Conservation (phyloP, 1,140 invertebrate species). For the Anastrepha obliqua region DNA sequence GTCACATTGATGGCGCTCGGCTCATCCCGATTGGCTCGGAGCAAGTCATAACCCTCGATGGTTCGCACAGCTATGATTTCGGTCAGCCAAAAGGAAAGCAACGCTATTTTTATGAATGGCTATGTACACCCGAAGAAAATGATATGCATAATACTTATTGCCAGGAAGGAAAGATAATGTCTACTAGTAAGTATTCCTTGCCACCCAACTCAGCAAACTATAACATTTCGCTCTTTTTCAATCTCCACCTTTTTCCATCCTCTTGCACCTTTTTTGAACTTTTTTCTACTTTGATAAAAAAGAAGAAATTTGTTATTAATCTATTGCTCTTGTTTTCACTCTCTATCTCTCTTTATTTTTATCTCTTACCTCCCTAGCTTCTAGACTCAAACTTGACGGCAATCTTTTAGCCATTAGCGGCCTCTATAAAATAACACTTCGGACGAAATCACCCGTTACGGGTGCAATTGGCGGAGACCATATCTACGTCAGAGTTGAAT, state of each 20-base stretch:
- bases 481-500: not conserved
- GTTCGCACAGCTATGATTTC: not conserved
- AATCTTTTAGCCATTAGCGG: not conserved
- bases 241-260: no score
- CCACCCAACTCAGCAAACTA: no score
- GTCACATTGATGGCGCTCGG: not conserved
- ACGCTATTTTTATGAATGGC: not conserved
- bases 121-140: not conserved
- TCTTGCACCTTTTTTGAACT: no score
- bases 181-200: not conserved
- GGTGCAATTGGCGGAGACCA: not conserved
- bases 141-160: not conserved
- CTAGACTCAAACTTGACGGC: not conserved
- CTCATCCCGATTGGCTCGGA: slow-evolving; percentile 1
- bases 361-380: not conserved
- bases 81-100: not conserved
- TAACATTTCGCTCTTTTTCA: no score
- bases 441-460: not conserved
- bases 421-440: not conserved
- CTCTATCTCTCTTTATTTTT: not conserved
- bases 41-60: not conserved
- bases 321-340: not conserved
- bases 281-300: no score
- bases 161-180: not conserved
- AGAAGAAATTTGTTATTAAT: no score